Evolutionary conservation across 2,797 vertebrate genomes (phyloP).

Genomic region (Manis crassicaudata): DNA sequence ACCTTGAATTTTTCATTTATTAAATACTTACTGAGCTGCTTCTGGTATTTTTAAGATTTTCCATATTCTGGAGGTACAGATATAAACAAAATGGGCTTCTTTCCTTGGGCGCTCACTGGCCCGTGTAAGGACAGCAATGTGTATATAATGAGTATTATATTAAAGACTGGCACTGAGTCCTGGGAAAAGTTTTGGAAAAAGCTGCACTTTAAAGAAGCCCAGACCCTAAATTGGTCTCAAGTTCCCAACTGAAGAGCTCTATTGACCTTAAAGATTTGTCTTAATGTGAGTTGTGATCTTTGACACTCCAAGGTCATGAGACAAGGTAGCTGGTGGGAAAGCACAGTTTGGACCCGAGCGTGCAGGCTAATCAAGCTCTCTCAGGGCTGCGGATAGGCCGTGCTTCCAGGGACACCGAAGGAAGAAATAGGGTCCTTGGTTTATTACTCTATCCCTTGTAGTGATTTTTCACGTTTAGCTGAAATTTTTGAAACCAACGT

Average conservation of each 20-base stretch:
- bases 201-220: neutral
- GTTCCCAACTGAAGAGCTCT: neutral
- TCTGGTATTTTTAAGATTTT: neutral
- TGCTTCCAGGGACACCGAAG: neutral
- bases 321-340: neutral
- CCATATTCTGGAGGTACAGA: neutral
- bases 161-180: neutral
- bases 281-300: neutral
- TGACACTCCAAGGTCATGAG: neutral
- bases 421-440: neutral
- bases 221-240: neutral
- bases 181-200: neutral
- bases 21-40: neutral
- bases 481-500: neutral
- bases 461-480: neutral
- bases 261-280: neutral
- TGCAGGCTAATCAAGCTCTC: neutral
- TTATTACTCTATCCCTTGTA: neutral
- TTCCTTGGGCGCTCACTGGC: neutral
- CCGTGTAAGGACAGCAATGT: neutral
- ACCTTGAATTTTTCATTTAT: neutral
- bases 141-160: neutral
- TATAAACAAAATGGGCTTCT: neutral
- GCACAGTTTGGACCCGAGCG: neutral
- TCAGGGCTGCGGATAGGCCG: neutral